A percentile compares a stretch with the other conserved stretches of the same genome.
These are phyloP conservation scores for Sphaerophoria rueppellii DNA, from an alignment of 2,888 invertebrate genomes.

Conservation along the genomic window DNA sequence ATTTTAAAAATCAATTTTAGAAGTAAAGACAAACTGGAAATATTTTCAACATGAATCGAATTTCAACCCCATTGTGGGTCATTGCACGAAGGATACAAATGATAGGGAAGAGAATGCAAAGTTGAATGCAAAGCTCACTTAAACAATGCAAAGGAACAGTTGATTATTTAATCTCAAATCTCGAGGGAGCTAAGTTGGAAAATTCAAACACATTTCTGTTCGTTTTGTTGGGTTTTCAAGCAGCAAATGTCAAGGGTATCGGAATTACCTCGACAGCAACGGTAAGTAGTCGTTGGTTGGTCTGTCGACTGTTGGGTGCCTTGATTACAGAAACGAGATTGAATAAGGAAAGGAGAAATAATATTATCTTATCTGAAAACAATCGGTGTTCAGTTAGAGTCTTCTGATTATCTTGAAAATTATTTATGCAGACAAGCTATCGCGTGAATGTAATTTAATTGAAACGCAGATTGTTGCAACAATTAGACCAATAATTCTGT, in stretches of 20 bases:
- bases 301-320: background rate
- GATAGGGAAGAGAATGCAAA: conserved; percentile 10
- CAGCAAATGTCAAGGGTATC: background rate
- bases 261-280: background rate
- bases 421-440: too few species aligned
- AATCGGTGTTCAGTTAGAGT: too few species aligned
- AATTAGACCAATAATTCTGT: too few species aligned
- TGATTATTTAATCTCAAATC: conserved; percentile 40
- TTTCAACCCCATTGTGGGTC: background rate
- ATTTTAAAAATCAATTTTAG: too few species aligned
- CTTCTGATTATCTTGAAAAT: too few species aligned
- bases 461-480: too few species aligned
- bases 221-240: background rate
- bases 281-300: background rate
- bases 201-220: conserved; percentile 33
- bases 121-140: conserved; percentile 45
- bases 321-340: too few species aligned
- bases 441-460: too few species aligned
- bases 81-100: background rate
- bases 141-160: conserved; percentile 37
- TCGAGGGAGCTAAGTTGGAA: conserved; percentile 38
- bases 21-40: too few species aligned
- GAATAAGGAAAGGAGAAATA: too few species aligned
- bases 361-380: too few species aligned
- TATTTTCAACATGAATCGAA: background rate